Conservation (phyloP, 2,113 vertebrate genomes). For the Philantomba maxwellii region DNA sequence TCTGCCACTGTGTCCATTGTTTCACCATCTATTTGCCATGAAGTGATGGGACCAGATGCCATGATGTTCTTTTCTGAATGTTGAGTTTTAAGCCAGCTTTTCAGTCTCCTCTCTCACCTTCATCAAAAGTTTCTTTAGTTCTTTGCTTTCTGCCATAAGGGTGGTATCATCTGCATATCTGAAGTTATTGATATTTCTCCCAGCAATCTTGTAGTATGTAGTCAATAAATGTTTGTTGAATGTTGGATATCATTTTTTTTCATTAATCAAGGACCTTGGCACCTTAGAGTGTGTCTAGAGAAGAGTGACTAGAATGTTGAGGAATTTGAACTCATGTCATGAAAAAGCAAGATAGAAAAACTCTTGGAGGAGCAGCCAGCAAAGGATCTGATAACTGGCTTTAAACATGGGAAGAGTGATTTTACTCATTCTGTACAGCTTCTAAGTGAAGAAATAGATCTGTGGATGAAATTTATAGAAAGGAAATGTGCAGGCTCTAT, state of each 20-base stretch:
- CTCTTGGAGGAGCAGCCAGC: background rate
- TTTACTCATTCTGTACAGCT: background rate
- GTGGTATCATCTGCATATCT: background rate
- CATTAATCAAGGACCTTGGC: background rate
- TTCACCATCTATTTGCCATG: background rate
- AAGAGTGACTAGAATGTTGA: background rate
- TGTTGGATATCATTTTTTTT: background rate
- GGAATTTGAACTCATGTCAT: background rate
- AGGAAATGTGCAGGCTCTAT: background rate
- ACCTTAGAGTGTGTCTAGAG: background rate
- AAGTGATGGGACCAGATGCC: background rate
- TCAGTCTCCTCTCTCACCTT: background rate
- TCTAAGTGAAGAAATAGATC: background rate
- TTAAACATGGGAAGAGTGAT: background rate
- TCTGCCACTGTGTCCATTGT: background rate
- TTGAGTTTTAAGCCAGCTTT: background rate
- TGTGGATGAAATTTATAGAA: background rate
- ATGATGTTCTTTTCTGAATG: background rate
- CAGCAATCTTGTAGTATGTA: background rate
- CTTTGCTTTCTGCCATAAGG: background rate
- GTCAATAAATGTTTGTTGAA: background rate
- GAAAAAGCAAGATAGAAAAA: background rate
- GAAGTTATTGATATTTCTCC: background rate
- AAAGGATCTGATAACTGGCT: background rate
- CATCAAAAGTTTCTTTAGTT: background rate